Percentiles rank a stretch among this genome's conserved stretches.
Evolutionary conservation across 2,797 vertebrate genomes (phyloP).

Genomic region (Spea hammondii): DNA sequence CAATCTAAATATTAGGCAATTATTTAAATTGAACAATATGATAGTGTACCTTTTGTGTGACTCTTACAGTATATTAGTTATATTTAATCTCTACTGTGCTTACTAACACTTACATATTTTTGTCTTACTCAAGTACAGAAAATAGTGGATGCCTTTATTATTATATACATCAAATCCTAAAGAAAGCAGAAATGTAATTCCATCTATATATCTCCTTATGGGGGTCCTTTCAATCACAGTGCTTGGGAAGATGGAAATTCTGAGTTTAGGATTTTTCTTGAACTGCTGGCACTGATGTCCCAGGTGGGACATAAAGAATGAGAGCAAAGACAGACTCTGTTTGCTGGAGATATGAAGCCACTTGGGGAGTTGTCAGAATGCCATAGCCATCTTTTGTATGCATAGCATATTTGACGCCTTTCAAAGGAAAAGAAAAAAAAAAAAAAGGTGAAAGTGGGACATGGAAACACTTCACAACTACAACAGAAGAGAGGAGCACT

Average conservation of each 20-base stretch:
- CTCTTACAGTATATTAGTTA: too few species aligned
- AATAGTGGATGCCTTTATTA: too few species aligned
- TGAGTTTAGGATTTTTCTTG: slow-evolving; percentile 27
- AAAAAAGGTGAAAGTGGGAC: slow-evolving; percentile 9
- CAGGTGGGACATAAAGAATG: slow-evolving; percentile 24
- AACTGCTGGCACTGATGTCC: slow-evolving; percentile 27
- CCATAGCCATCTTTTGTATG: slow-evolving; percentile 15
- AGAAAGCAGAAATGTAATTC: not conserved
- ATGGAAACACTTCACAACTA: slow-evolving; percentile 9
- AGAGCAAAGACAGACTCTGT: slow-evolving; percentile 15
- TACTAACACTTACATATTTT: too few species aligned
- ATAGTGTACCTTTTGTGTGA: too few species aligned
- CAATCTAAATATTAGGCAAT: too few species aligned
- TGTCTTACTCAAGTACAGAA: too few species aligned
- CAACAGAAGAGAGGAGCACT: slow-evolving; percentile 14
- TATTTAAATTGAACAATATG: too few species aligned
- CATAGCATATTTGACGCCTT: slow-evolving; percentile 13
- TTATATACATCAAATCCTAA: not conserved
- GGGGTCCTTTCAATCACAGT: not conserved
- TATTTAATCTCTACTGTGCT: too few species aligned
- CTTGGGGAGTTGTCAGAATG: slow-evolving; percentile 34
- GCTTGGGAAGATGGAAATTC: slow-evolving; percentile 11
- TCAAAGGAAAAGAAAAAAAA: slow-evolving; percentile 7
- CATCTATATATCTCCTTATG: too few species aligned
- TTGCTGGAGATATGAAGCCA: slow-evolving; percentile 26